Evolutionary conservation across 1,140 invertebrate genomes (phyloP).

Genomic region (Helicoverpa zea): DNA sequence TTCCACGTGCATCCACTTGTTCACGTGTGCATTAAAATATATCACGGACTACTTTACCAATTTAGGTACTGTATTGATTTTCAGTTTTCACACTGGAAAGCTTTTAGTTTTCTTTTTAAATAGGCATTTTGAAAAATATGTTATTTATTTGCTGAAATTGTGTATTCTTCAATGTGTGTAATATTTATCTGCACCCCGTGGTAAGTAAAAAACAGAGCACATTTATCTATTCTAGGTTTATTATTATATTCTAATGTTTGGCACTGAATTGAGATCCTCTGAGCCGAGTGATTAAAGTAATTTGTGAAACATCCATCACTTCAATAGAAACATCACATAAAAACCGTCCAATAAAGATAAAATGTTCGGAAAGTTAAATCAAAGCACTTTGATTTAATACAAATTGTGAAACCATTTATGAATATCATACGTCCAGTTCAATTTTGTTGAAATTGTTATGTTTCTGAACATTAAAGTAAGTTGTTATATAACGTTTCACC

Average conservation of each 20-base stretch:
- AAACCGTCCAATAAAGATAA: background rate
- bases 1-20: background rate
- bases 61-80: background rate
- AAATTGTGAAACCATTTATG: constrained; percentile 3
- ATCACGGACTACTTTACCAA: background rate
- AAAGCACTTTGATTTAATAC: constrained; percentile 1
- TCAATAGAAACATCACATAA: background rate
- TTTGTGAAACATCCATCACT: background rate
- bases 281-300: background rate
- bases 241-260: too few relatives aligned
- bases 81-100: background rate
- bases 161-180: too few relatives aligned
- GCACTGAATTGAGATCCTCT: too few relatives aligned
- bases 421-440: background rate
- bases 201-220: too few relatives aligned
- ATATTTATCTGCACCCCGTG: too few relatives aligned
- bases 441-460: background rate
- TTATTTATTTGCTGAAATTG: too few relatives aligned
- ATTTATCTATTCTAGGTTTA: too few relatives aligned
- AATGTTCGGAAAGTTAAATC: background rate
- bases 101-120: too few relatives aligned
- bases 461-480: background rate
- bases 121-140: too few relatives aligned
- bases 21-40: background rate
- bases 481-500: background rate